Evolutionary conservation across 2,797 vertebrate genomes (phyloP).

Genomic region (Natrix natrix): DNA sequence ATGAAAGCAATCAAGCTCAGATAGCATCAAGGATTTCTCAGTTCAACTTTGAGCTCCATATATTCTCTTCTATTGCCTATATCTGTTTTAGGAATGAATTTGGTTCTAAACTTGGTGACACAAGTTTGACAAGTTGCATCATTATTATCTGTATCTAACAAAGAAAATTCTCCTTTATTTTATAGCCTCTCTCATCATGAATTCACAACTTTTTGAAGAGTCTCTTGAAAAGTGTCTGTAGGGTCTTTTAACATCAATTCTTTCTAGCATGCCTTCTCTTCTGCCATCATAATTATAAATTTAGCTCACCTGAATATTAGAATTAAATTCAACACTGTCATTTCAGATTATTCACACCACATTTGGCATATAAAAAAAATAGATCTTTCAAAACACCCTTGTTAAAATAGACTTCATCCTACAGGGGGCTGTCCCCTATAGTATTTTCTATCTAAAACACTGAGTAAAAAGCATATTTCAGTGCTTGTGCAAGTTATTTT

Average conservation of each 20-base stretch:
- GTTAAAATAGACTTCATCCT: neutral
- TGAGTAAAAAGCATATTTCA: neutral
- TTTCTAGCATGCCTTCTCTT: neutral
- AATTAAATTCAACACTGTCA: neutral
- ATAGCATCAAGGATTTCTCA: neutral
- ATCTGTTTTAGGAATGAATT: slow-evolving; percentile 14
- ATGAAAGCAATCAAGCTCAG: neutral
- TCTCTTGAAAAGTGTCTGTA: neutral
- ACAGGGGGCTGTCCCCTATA: neutral
- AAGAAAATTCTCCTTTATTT: slow-evolving; percentile 27
- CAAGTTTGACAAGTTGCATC: slow-evolving; percentile 19
- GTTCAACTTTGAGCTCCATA: neutral
- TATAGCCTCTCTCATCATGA: slow-evolving; percentile 25
- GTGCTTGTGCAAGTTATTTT: neutral
- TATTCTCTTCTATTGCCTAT: neutral
- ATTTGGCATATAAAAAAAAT: neutral
- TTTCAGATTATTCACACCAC: neutral
- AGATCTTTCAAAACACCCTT: neutral
- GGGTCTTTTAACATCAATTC: neutral
- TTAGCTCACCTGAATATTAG: neutral
- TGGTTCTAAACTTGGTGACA: slow-evolving; percentile 26
- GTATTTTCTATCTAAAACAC: neutral
- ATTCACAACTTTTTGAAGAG: slow-evolving; percentile 28
- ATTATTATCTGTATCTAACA: slow-evolving; percentile 21
- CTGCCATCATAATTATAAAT: slow-evolving; percentile 6